Base-by-base conservation (phyloP, 2,113 vertebrate genomes). In the Tachuris rubrigastra region DNA sequence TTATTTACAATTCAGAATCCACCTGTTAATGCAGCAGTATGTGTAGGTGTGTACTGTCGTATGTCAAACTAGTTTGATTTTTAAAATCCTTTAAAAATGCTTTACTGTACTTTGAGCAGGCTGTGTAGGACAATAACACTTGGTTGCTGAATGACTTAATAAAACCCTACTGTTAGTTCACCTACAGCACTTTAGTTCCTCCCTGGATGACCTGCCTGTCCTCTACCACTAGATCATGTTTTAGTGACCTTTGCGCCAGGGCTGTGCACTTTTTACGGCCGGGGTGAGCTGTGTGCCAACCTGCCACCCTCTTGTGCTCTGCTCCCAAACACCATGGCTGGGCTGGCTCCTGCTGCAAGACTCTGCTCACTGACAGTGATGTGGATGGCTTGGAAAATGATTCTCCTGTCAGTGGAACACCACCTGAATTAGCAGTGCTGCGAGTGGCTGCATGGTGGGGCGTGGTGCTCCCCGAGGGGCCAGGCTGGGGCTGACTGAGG, bases 1-100 rank as follows among this genome's bases (percentile, higher is more conserved):
- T 97, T 95, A 90, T 85, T 86, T 84, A 92, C 93, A 93, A 62
- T 95, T 97, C 92, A 86, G 93, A 96, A 96, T 88, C 93, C 78
- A 97, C 81, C 94, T 96, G 92, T 94, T 97, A 88, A 93, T 96
- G 75, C 94, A 94, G 95, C 97, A 56, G 83, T 90, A 59, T 89
- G 75, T 89, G 93, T 96, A 86, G 96, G 89, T 95, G 94, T 97
- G 93, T 96, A 74, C 95, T 96, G 95, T 91, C 85, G 14, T 95
- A 65, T 97, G 96, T 95, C 85, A 94, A 66, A 94, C 89, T 97
- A 91, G 82, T 90, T 95, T 96, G 92, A 94, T 92, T 97, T 96
- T 96, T 71, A 60, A 95, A 96, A 93, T 87, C 90, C 81, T 96
- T 97, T 93, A 44, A 92, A 95, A 94, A 97, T 55, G 95, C 95